Conservation (phyloP, 2,888 invertebrate species). For the Amaurobius ferox region DNA sequence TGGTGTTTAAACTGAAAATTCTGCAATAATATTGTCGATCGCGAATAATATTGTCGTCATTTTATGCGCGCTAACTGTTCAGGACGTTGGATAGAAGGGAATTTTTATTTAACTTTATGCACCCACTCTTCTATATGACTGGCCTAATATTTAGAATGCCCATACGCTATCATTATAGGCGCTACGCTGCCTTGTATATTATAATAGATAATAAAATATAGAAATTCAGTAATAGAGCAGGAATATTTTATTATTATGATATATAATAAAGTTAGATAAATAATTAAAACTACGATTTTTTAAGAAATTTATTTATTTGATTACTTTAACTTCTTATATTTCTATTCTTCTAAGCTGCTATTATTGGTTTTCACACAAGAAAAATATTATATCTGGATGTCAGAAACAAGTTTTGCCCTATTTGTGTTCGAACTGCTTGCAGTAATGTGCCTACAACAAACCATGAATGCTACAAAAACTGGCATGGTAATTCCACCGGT, state of each 20-base stretch:
- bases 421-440: slow-evolving; percentile 26
- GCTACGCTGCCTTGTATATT: background rate
- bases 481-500: slow-evolving; percentile 64
- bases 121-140: too few species aligned
- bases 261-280: background rate
- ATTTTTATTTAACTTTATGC: too few species aligned
- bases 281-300: background rate
- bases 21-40: too few species aligned
- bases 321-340: too few species aligned
- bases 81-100: too few species aligned
- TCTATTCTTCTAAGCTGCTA: too few species aligned
- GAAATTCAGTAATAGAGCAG: too few species aligned
- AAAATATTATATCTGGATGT: slow-evolving; percentile 61
- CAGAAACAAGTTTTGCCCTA: slow-evolving; percentile 62
- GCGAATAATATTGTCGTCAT: too few species aligned
- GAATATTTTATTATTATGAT: background rate
- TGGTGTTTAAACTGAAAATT: too few species aligned
- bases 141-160: too few species aligned
- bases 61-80: too few species aligned
- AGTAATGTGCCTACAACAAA: background rate
- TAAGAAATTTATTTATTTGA: background rate
- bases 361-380: slow-evolving; percentile 64
- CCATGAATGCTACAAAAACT: slow-evolving; percentile 73
- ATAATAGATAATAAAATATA: background rate
- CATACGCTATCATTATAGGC: background rate